Evolutionary conservation across 2,113 vertebrate genomes (phyloP), one percentile per base, ranked within the genome.

Genomic region (rabbit (Oryctolagus cuniculus)): DNA sequence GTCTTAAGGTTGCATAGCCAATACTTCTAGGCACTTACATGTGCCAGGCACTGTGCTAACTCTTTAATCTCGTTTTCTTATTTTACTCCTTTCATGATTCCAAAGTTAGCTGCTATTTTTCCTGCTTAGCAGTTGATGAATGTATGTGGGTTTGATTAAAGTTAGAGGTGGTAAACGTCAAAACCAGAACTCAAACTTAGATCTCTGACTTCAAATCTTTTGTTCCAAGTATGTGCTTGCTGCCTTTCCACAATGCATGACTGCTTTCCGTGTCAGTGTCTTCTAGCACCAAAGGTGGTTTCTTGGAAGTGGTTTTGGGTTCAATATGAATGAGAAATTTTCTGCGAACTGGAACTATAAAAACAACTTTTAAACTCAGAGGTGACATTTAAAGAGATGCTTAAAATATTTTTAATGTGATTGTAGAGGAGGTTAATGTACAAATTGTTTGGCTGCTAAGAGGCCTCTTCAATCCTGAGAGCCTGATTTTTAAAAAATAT

Each of bases 301-400:
- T 63, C 87, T 64, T 75, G 22, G 63, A 85, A 44, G 31, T 12
- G 29, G 38, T 27, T 75, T 85, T 67, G 29, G 70, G 13, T 7
- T 78, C n/a, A 38, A 2, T 69, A 21, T 53, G 51, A 19, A 0
- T 61, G 27, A 93, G 83, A 51, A 73, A 53, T 8, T 82, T 91
- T 72, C 44, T 70, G 15, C 58, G 79, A 34, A 73, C n/a, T 58
- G 24, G 79, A 74, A 81, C 21, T 63, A 51, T 44, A 10, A 70
- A 89, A 38, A 86, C 55, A 21, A 89, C 44, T 61, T 88, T 93
- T 87, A 61, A 91, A 86, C 17, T 93, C 36, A 63, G 51, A 91
- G 87, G 21, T 91, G 55, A 49, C 83, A 81, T 86, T 87, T 96
- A 81, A 94, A 86, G 70, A 93, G 22, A 61, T 90, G n/a, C 31